These are phyloP conservation scores for Tribolium castaneum DNA, from an alignment of 1,140 invertebrate species.

Conservation along the genomic window DNA sequence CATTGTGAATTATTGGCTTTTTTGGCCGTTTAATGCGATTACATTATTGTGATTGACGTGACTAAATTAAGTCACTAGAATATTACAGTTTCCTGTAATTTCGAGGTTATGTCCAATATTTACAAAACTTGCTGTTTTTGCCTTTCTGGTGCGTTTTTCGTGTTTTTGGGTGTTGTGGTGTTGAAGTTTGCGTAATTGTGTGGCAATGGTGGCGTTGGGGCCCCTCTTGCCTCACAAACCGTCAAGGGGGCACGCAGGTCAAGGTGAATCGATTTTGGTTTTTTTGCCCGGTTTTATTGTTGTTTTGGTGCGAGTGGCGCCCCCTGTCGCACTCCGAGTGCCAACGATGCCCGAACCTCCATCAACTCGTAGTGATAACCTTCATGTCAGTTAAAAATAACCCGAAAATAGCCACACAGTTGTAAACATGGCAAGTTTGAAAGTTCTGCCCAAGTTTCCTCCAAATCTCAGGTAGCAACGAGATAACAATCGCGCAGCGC, in stretches of 20 bases:
- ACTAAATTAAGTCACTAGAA: not conserved
- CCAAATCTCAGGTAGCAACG: slow-evolving; percentile 54
- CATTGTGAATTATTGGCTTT: not conserved
- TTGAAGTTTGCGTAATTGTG: too few relatives aligned
- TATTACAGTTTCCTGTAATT: too few relatives aligned
- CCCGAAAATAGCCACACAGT: not conserved
- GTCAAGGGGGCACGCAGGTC: too few relatives aligned
- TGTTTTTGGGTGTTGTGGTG: too few relatives aligned
- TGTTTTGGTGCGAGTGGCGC: not conserved
- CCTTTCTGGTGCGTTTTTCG: too few relatives aligned
- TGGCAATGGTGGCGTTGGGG: too few relatives aligned
- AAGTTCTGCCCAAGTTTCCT: slow-evolving; percentile 51
- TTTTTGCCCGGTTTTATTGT: too few relatives aligned
- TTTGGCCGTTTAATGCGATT: not conserved
- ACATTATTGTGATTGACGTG: not conserved
- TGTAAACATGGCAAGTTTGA: slow-evolving; percentile 55
- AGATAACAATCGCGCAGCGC: not conserved
- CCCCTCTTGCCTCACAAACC: too few relatives aligned
- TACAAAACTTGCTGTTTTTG: too few relatives aligned
- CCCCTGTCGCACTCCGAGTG: not conserved
- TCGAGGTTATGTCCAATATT: too few relatives aligned
- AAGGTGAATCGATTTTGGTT: too few relatives aligned
- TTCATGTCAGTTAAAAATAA: slow-evolving; percentile 52
- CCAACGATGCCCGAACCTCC: slow-evolving; percentile 3
- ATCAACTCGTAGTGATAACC: slow-evolving; percentile 45